phyloP scores from a whole-genome alignment of 2,888 invertebrate species.

The Neoscelio sp. region DNA sequence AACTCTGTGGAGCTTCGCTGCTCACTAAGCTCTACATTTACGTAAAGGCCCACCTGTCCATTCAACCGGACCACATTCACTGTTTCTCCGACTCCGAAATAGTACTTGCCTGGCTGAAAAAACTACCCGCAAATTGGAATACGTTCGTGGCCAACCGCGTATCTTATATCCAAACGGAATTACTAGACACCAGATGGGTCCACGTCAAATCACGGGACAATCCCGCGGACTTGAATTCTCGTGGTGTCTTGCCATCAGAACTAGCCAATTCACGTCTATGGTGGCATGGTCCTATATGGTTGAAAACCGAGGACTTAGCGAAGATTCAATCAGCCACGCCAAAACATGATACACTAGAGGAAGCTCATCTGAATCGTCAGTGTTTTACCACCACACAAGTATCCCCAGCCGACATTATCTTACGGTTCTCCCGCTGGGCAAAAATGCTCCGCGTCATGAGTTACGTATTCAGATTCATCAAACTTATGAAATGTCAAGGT shows the following conservation, averaged over 20 bases:
- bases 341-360: no score
- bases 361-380: no score
- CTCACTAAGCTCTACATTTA: not conserved
- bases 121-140: slow-evolving; percentile 11
- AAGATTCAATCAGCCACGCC: no score
- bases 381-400: no score
- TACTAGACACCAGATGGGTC: not conserved
- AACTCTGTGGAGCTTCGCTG: not conserved
- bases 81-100: slow-evolving; percentile 6
- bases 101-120: slow-evolving; percentile 1
- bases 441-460: no score
- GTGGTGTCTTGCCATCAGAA: slow-evolving; percentile 3
- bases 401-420: no score
- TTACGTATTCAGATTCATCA: no score
- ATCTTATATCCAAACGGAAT: not conserved
- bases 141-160: slow-evolving; percentile 6
- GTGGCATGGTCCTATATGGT: slow-evolving; percentile 5
- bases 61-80: not conserved
- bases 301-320: no score
- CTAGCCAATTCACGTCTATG: not conserved
- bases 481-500: no score
- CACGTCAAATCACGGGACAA: slow-evolving; percentile 5
- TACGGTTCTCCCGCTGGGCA: no score
- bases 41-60: not conserved
- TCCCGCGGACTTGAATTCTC: slow-evolving; percentile 17